Conservation (phyloP, 1,140 invertebrate genomes). For the Plectus sambesii region DNA sequence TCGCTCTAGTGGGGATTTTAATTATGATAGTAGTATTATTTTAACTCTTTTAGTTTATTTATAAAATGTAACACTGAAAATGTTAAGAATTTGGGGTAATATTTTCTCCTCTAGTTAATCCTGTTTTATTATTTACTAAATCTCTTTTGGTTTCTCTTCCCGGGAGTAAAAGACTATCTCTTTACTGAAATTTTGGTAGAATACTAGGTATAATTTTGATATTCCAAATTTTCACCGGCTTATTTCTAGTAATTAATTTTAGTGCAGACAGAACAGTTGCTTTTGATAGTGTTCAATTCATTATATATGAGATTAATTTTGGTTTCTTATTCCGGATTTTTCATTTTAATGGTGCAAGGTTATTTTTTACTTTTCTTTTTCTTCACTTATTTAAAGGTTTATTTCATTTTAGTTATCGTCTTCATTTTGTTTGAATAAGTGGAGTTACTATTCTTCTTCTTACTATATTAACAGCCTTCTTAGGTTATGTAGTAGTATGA, state of each 20-base stretch:
- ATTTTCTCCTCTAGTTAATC: no score
- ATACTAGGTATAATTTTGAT: slow-evolving; percentile 29
- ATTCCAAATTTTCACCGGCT: slow-evolving; percentile 28
- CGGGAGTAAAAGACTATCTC: slow-evolving; percentile 21
- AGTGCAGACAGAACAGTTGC: slow-evolving; percentile 19
- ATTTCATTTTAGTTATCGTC: slow-evolving; percentile 28
- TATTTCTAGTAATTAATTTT: slow-evolving; percentile 32
- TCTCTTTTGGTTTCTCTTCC: slow-evolving; percentile 17
- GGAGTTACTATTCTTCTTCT: slow-evolving; percentile 29
- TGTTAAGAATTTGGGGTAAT: no score
- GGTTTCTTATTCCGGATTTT: slow-evolving; percentile 28
- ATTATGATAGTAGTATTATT: slow-evolving; percentile 14
- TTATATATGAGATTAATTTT: slow-evolving; percentile 31
- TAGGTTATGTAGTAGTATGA: slow-evolving; percentile 32
- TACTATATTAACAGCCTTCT: slow-evolving; percentile 28
- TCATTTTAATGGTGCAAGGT: slow-evolving; percentile 37
- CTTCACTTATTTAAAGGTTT: slow-evolving; percentile 34
- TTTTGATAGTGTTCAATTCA: slow-evolving; percentile 33
- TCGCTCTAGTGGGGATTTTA: no score
- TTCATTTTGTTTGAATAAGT: slow-evolving; percentile 22
- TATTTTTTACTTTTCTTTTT: slow-evolving; percentile 34
- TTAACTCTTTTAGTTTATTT: slow-evolving; percentile 20
- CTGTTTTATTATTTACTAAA: slow-evolving; percentile 30
- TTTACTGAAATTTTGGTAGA: slow-evolving; percentile 33
- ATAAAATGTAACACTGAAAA: slow-evolving; percentile 23